Evolutionary conservation across 2,888 invertebrate species (phyloP), one percentile per base, ranked within the genome.

Genomic region (Hirtodrosophila confusa): DNA sequence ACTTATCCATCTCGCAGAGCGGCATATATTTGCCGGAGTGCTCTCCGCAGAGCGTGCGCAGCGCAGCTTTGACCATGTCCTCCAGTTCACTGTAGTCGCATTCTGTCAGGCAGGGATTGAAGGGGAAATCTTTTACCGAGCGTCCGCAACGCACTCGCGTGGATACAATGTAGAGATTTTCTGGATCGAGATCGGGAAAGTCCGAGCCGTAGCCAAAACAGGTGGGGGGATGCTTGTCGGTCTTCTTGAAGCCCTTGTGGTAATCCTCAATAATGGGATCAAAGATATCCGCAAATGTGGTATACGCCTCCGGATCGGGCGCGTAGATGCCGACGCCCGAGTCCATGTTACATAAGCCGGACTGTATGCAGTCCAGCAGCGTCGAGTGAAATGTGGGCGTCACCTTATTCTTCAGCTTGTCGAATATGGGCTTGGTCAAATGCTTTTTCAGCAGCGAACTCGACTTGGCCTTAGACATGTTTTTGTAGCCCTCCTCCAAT

Each of bases 211-310:
- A 97, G 86, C 99, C 99, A 93, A 97, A 98, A 93, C 98, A 96
- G 92, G 95, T 95, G 66, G 96, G 93, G 10, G 99, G 99, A 93
- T 99, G 99, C 91, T 96, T 96, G 93, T 97, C 97, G 88, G 94
- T 94, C 92, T 96, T 95, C 93, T 95, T 96, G 94, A 98, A 98
- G 80, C 98, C 98, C 90, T 93, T 94, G 93, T 98, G 98, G 93
- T 98, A 98, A 90, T 98, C 98, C 91, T 97, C 97, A 92, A 99
- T 99, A 93, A 99, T 96, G 90, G 98, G 98, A 93, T 99, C 97
- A 92, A 99, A 99, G 74, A 99, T 93, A 47, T 96, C 97, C 62
- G 96, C 94, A 92, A 99, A 99, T 49, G 96, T 94, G 79, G 95
- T 94, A 93, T 99, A 99, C 48, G 98, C 93, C 92, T 98, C 98